Percentiles rank a stretch among this genome's conserved stretches.
phyloP scores from a whole-genome alignment of 1,140 invertebrate genomes.

The Trichonephila clavata region DNA sequence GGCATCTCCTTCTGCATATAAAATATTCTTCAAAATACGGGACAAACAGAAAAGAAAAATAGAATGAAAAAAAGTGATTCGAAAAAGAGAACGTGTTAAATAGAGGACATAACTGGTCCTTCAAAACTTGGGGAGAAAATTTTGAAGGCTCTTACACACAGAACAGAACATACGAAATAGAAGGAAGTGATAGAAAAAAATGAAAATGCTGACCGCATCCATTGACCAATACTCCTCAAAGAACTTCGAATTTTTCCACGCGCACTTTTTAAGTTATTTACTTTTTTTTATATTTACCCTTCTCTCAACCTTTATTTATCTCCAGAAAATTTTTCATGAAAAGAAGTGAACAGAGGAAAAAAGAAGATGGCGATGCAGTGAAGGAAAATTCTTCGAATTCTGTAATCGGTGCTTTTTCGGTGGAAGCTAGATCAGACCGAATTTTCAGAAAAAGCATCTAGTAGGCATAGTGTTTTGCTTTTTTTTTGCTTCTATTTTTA shows the following conservation, averaged over 20 bases:
- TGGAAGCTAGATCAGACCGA: conserved; percentile 43
- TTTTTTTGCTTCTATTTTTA: not conserved
- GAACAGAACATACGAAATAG: not conserved
- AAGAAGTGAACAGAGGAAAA: not conserved
- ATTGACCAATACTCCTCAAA: conserved; percentile 40
- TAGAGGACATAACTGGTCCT: conserved; percentile 28
- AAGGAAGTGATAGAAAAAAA: too few relatives aligned
- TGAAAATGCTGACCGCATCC: conserved; percentile 38
- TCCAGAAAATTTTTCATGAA: not conserved
- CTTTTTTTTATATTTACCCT: conserved; percentile 13
- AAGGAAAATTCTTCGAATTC: conserved; percentile 55
- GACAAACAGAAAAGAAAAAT: not conserved
- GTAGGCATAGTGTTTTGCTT: not conserved
- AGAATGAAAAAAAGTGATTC: not conserved
- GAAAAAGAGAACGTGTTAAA: not conserved
- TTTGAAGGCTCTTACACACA: not conserved
- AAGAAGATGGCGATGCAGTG: not conserved
- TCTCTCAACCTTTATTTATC: not conserved
- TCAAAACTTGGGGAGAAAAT: conserved; percentile 17
- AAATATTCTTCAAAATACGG: not conserved
- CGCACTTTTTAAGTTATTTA: conserved; percentile 57
- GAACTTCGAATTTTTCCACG: conserved; percentile 64
- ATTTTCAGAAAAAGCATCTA: conserved; percentile 60
- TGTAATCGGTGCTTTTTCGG: conserved; percentile 60
- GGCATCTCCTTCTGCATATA: not conserved